Base-by-base conservation (phyloP, 2,113 vertebrate genomes). In the Etia nguti region DNA sequence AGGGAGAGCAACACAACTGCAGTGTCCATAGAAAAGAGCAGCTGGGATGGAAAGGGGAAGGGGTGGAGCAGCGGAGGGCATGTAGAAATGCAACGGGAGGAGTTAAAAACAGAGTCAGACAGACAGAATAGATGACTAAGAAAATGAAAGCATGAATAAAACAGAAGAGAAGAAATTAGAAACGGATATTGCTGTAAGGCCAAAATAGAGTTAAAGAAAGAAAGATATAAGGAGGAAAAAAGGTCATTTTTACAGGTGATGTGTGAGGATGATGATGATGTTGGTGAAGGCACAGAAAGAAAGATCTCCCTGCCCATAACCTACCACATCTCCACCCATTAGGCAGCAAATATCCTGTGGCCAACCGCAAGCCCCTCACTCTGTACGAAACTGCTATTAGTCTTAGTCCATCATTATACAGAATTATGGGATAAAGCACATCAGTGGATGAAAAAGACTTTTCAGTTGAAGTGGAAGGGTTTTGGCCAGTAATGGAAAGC, bases 61-160 rank as follows among this genome's bases (percentile, higher is more conserved):
- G 70, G 55, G 77, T 68, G 77, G 57, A 52, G 57, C 56, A 46
- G 56, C 38, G n/a, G 24, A 81, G 24, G 82, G 80, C 56, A 22
- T 82, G 86, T 84, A 84, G 91, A 93, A 92, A 94, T 80, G 86
- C 70, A 88, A 80, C 68, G 20, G 29, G 86, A 80, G 59, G 52
- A 68, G 59, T 52, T 68, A 31, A 81, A 62, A 24, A 88, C 43
- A 65, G 41, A 88, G 55, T 41, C 41, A 2, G 80, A 86, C 88
- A 59, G 87, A 46, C 56, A 83, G 86, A 87, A 91, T 89, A n/a
- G 92, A 94, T 89, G 85, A 81, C 77, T n/a, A 77, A 83, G 86
- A 94, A 94, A 92, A 95, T 95, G 90, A 94, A 93, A 92, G 79
- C 87, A 95, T 94, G 92, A 95, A 95, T 95, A 95, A 95, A 94